phyloP scores from a whole-genome alignment of 2,113 vertebrate species.

The Excalfactoria chinensis region DNA sequence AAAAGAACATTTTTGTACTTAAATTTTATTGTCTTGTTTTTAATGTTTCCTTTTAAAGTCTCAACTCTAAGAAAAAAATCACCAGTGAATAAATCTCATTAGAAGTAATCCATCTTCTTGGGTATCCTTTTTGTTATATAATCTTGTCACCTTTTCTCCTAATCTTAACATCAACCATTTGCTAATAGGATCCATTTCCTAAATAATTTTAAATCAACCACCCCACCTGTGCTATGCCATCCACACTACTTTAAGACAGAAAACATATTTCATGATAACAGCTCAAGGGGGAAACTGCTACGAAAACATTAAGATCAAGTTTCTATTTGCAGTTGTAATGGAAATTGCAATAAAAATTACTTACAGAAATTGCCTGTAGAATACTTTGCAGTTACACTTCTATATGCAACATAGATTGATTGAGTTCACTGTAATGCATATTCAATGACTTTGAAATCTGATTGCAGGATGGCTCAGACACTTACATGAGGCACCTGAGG shows the following conservation, averaged over 20 bases:
- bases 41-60: neutral
- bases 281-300: conserved; percentile 25
- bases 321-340: conserved; percentile 36
- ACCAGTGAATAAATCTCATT: conserved; percentile 11
- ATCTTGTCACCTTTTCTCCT: conserved; percentile 19
- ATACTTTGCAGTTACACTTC: conserved; percentile 11
- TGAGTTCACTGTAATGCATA: conserved; percentile 17
- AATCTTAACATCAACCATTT: conserved; percentile 13
- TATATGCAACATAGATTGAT: neutral
- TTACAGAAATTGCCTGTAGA: conserved; percentile 14
- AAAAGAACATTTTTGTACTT: neutral
- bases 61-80: neutral
- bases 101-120: conserved; percentile 19
- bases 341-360: conserved; percentile 47
- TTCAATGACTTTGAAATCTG: conserved; percentile 11
- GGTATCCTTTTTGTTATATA: neutral
- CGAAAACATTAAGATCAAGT: conserved; percentile 13
- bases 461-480: neutral
- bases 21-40: neutral
- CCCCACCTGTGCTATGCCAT: conserved; percentile 23
- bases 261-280: conserved; percentile 28
- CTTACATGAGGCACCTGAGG: neutral
- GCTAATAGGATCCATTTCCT: conserved; percentile 45
- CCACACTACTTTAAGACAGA: conserved; percentile 9
- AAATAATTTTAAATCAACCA: conserved; percentile 12